These are phyloP conservation scores for Buathra laborator DNA, from an alignment of 2,888 invertebrate species.

Conservation along the genomic window DNA sequence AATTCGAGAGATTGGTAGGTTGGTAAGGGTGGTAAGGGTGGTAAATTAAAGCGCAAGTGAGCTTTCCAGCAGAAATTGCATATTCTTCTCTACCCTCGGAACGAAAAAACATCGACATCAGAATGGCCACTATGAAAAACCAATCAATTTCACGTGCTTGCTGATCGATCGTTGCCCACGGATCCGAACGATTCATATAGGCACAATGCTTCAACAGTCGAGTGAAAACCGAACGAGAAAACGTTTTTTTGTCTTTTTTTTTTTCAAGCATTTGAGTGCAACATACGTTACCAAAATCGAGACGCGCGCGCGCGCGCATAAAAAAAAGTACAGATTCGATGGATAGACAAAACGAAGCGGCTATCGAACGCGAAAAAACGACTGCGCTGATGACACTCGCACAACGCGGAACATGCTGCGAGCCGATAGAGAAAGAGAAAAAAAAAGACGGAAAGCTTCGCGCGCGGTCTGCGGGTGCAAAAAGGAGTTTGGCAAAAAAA, in stretches of 20 bases:
- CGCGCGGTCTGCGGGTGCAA: not conserved
- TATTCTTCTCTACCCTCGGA: not conserved
- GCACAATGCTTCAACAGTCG: constrained; percentile 4
- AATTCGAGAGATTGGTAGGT: no score
- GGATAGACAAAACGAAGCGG: constrained; percentile 10
- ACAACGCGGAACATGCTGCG: constrained; percentile 5
- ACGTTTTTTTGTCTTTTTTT: constrained; percentile 1
- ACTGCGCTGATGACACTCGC: not conserved
- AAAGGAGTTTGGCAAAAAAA: constrained; percentile 12
- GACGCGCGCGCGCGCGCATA: not conserved
- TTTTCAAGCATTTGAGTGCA: constrained; percentile 21
- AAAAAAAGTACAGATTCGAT: not conserved
- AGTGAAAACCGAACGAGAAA: constrained; percentile 36
- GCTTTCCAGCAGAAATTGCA: no score
- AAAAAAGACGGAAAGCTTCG: not conserved
- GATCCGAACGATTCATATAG: not conserved
- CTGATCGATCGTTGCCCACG: constrained; percentile 18
- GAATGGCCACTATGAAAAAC: constrained; percentile 10
- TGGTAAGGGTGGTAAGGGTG: no score
- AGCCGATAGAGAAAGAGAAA: not conserved
- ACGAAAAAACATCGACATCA: not conserved
- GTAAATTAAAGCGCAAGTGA: no score
- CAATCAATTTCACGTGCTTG: constrained; percentile 29
- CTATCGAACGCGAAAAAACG: constrained; percentile 9
- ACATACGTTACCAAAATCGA: constrained; percentile 23